Conservation (phyloP, 2,113 vertebrate genomes). For the Anhinga anhinga region DNA sequence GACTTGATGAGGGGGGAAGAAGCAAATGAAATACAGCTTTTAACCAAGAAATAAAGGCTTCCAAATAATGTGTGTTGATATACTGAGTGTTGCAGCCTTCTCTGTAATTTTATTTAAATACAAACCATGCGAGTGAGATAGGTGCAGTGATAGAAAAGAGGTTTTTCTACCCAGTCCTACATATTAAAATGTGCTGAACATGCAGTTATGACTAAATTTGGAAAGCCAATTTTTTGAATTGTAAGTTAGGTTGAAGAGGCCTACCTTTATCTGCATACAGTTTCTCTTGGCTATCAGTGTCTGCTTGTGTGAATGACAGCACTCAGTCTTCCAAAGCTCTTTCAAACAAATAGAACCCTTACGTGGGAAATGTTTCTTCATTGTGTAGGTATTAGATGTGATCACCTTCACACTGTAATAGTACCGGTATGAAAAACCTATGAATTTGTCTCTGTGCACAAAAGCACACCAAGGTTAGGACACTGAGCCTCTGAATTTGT, state of each 20-base stretch:
- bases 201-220: not conserved
- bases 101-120: not conserved
- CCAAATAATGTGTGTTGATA: not conserved
- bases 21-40: not conserved
- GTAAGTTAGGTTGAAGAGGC: not conserved
- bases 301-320: not conserved
- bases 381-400: not conserved
- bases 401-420: not conserved
- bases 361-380: not conserved
- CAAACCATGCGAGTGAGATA: not conserved
- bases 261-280: not conserved
- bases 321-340: not conserved
- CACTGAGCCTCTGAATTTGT: not conserved
- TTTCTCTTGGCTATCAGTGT: not conserved
- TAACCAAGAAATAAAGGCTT: not conserved
- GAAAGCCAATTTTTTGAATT: not conserved
- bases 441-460: not conserved
- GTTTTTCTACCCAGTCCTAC: not conserved
- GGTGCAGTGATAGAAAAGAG: not conserved
- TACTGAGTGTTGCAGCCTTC: not conserved
- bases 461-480: not conserved
- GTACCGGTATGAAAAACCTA: not conserved
- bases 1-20: not conserved
- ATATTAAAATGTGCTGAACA: not conserved
- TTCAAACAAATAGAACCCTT: not conserved